Base-by-base conservation (phyloP, 2,888 invertebrate genomes). In the Euplexia lucipara region DNA sequence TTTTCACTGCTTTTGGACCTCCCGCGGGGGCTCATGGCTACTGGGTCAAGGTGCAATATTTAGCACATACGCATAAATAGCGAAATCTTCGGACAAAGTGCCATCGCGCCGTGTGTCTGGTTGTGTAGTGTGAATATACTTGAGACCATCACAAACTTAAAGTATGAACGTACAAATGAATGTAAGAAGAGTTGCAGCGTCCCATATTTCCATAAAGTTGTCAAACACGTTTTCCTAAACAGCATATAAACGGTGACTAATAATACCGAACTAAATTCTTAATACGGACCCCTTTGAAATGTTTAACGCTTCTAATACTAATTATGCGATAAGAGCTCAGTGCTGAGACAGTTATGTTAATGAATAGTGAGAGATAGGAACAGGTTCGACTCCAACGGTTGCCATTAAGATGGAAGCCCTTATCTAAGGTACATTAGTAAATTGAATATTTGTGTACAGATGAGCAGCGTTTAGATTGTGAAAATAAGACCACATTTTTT, bases 261-360 rank as follows among this genome's bases (percentile, higher is more conserved):
- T 62, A 61, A 26, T 71, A 67, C 53, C 26, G 32, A 35, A 60
- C 37, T 16, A 41, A 65, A 68, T 68, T 65, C 56, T 65, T 48
- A 51, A 45, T 63, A 63, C 67, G 51, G 64, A 63, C 63, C 77
- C 63, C 53, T 71, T 60, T 57, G 20, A 42, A 39, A 70, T 65
- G 18, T 67, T 44, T 65, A 60, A 66, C 49, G 66, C 48, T 68
- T 49, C 66, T 77, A 70, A 62, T 64, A 78, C 74, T 78, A 81
- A 83, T 81, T 73, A 77, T 61, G 62, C 68, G 82, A 83, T 84
- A 82, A 82, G 78, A 72, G 57, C 70, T 75, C 54, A 79, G 70
- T 77, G 52, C 59, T 69, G 73, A 77, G 79, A 82, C 75, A 79
- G 79, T 81, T 80, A 85, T 76, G 75, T 62, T 82, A 83, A 85